Conservation (phyloP, 2,888 invertebrate species). For the Conomelus anceps region DNA sequence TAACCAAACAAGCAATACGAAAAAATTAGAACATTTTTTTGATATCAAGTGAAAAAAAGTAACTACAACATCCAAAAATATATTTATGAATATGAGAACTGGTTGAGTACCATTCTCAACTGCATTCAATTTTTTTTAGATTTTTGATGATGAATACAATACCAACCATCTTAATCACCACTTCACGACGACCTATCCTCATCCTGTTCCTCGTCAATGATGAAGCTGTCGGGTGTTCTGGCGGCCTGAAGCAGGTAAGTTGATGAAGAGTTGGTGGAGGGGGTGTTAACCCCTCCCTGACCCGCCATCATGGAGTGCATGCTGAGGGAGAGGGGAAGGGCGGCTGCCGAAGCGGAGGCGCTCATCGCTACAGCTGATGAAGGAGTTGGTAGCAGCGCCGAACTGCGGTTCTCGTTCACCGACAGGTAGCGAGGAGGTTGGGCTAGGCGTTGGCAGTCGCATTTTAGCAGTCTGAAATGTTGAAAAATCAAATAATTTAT, state of each 20-base stretch:
- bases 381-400: constrained; percentile 60
- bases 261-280: constrained; percentile 16
- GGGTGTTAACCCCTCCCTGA: neutral
- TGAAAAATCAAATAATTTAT: neutral
- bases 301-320: neutral
- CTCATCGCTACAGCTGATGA: constrained; percentile 60
- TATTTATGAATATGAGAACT: too few relatives aligned
- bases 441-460: constrained; percentile 58
- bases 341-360: constrained; percentile 63
- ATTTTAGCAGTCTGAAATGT: constrained; percentile 50
- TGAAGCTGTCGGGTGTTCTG: neutral
- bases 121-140: too few relatives aligned
- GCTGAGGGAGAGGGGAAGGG: constrained; percentile 68
- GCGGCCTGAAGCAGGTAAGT: constrained; percentile 13
- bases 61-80: too few relatives aligned
- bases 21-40: too few relatives aligned
- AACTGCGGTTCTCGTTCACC: constrained; percentile 60
- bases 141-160: too few relatives aligned
- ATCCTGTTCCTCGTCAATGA: neutral
- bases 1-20: too few relatives aligned
- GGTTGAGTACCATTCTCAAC: too few relatives aligned
- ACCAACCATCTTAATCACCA: neutral
- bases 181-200: neutral
- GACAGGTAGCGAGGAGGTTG: constrained; percentile 37
- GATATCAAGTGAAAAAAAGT: too few relatives aligned